Evolutionary conservation across 1,140 invertebrate genomes (phyloP).

Genomic region (Drosophila grimshawi): DNA sequence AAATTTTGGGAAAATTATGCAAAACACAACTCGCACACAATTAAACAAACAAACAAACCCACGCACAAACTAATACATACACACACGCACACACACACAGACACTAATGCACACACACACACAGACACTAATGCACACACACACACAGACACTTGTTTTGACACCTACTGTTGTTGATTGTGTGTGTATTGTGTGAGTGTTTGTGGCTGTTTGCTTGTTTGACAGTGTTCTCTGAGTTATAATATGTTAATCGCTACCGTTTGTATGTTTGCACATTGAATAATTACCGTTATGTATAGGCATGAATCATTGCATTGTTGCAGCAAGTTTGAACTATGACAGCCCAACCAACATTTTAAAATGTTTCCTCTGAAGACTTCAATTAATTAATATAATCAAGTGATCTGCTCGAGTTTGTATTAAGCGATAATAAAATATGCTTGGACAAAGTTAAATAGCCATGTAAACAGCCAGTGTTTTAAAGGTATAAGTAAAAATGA

Average conservation of each 20-base stretch:
- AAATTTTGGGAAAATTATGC: constrained; percentile 76
- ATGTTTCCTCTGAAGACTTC: neutral
- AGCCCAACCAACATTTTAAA: constrained; percentile 28
- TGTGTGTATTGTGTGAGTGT: constrained; percentile 43
- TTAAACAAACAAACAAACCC: constrained; percentile 13
- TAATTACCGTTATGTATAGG: constrained; percentile 73
- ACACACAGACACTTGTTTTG: constrained; percentile 23
- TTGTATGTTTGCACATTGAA: constrained; percentile 80
- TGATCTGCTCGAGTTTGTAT: no score
- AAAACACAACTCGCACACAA: constrained; percentile 49
- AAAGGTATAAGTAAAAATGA: no score
- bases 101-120: constrained; percentile 8
- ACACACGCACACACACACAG: constrained; percentile 13
- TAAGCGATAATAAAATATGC: no score
- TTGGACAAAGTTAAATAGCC: no score
- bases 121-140: constrained; percentile 8
- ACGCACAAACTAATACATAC: constrained; percentile 1
- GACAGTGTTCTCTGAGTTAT: constrained; percentile 67
- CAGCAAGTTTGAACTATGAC: constrained; percentile 25
- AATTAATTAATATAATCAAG: no score
- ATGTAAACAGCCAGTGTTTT: no score
- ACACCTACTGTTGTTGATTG: constrained; percentile 40
- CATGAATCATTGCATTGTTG: constrained; percentile 34
- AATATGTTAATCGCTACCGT: constrained; percentile 82
- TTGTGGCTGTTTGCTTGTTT: constrained; percentile 49